phyloP scores from a whole-genome alignment of 2,113 vertebrate species.

The Ranitomeya imitator region DNA sequence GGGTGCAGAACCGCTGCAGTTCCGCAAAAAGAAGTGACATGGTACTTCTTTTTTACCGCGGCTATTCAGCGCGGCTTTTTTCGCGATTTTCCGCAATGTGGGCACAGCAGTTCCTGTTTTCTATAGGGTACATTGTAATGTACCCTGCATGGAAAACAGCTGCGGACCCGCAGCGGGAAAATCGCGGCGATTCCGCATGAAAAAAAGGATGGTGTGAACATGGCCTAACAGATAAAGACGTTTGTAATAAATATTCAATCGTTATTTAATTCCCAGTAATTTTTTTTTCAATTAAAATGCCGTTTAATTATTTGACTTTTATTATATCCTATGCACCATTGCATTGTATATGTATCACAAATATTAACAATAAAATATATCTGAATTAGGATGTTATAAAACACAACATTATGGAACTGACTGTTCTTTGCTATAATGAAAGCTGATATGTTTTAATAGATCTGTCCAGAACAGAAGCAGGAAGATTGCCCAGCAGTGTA shows the following conservation, averaged over 20 bases:
- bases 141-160: no score
- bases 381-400: conserved; percentile 44
- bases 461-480: conserved; percentile 62
- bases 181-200: no score
- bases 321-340: background rate
- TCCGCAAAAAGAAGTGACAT: no score
- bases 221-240: no score
- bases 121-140: no score
- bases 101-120: no score
- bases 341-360: background rate
- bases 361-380: background rate
- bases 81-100: no score
- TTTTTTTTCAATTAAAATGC: background rate
- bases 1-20: no score
- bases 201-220: no score
- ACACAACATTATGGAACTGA: conserved; percentile 58
- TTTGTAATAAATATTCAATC: background rate
- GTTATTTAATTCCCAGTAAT: background rate
- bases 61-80: no score
- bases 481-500: conserved; percentile 71
- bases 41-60: no score
- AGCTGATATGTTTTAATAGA: conserved; percentile 68
- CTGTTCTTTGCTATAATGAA: conserved; percentile 60
- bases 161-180: no score
- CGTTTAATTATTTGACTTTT: background rate